These are phyloP conservation scores for Silurus glanis DNA, from an alignment of 2,113 vertebrate species.

Conservation along the genomic window DNA sequence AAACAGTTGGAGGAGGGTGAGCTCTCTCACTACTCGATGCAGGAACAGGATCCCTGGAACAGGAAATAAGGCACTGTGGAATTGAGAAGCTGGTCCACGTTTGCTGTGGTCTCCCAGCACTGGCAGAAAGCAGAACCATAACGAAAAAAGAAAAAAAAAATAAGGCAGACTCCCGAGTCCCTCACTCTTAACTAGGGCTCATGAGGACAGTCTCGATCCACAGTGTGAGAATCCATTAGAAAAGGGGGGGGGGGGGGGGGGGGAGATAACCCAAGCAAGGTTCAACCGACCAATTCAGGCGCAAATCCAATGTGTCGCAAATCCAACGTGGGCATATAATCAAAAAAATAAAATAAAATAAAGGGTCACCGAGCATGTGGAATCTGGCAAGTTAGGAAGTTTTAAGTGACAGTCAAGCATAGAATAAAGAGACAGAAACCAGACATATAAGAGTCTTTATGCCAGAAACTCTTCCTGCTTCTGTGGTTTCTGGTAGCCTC, in stretches of 20 bases:
- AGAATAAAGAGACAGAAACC: neutral
- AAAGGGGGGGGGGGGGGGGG: neutral
- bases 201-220: constrained; percentile 25
- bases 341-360: constrained; percentile 5
- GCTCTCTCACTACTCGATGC: constrained; percentile 1
- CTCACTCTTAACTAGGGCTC: constrained; percentile 2
- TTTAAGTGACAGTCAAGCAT: constrained; percentile 38
- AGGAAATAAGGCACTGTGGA: constrained; percentile 38
- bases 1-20: constrained; percentile 17
- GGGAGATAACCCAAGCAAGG: neutral
- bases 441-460: constrained; percentile 56
- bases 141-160: neutral
- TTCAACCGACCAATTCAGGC: neutral
- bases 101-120: neutral
- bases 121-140: constrained; percentile 14
- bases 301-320: constrained; percentile 14
- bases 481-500: constrained; percentile 82
- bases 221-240: constrained; percentile 7
- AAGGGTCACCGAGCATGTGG: constrained; percentile 17
- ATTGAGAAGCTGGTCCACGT: constrained; percentile 14
- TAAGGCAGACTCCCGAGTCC: neutral
- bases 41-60: neutral
- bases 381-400: constrained; percentile 29
- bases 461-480: constrained; percentile 83
- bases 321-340: constrained; percentile 15